These are phyloP conservation scores for Macropus fuliginosus DNA, from an alignment of 2,797 vertebrate species.

Conservation along the genomic window DNA sequence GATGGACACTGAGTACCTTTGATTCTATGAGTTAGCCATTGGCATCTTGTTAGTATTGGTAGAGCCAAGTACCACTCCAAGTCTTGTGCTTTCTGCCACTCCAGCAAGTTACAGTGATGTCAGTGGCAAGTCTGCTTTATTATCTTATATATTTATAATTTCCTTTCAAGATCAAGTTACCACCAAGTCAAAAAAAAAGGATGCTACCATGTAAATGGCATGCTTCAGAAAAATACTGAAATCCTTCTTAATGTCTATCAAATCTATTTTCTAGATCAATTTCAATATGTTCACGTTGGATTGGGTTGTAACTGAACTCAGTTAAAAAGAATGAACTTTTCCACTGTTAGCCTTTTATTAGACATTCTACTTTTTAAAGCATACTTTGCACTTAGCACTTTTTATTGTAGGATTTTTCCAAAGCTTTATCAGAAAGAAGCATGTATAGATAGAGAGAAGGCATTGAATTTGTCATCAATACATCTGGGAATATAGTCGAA, in stretches of 20 bases:
- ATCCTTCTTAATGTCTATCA: background rate
- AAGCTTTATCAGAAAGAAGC: background rate
- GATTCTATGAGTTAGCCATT: background rate
- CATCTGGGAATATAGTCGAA: background rate
- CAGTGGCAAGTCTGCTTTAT: background rate
- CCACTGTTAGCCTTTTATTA: background rate
- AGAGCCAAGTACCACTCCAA: background rate
- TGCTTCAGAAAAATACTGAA: background rate
- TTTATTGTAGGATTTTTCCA: background rate
- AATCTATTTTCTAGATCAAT: background rate
- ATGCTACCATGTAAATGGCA: background rate
- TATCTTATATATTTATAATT: slow-evolving; percentile 7
- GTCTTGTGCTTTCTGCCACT: background rate
- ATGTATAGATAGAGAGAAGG: background rate
- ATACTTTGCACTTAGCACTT: background rate
- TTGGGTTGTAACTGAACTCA: background rate
- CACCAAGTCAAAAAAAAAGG: background rate
- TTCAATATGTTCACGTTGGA: background rate
- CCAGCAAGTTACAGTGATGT: background rate
- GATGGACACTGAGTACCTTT: background rate
- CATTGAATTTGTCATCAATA: background rate
- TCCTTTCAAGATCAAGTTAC: background rate
- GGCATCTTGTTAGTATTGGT: background rate
- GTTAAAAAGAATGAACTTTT: background rate
- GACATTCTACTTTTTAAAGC: background rate